phyloP scores from a whole-genome alignment of 2,888 invertebrate species.

The Watsonalla binaria region DNA sequence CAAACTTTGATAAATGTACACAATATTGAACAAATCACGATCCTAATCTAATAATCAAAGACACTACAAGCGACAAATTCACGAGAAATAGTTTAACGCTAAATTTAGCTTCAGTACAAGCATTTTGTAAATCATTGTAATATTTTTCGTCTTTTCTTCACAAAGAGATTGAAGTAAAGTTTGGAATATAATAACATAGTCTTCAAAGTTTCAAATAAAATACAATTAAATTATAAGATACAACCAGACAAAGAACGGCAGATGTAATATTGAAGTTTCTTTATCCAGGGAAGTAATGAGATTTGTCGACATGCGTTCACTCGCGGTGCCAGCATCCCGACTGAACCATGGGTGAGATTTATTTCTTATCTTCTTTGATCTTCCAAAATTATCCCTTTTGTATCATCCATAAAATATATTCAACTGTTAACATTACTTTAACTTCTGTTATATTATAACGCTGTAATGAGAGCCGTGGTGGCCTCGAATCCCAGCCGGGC shows the following conservation, averaged over 20 bases:
- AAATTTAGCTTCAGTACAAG: too few relatives aligned
- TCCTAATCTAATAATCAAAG: slow-evolving; percentile 8
- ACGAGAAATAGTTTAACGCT: too few relatives aligned
- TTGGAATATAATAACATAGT: background rate
- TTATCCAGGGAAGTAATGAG: slow-evolving; percentile 64
- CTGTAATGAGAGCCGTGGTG: too few relatives aligned
- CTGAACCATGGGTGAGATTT: slow-evolving; percentile 40
- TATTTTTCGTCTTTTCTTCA: too few relatives aligned
- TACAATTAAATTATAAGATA: slow-evolving; percentile 14
- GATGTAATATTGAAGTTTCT: slow-evolving; percentile 56
- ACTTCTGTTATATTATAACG: background rate
- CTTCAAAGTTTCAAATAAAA: background rate
- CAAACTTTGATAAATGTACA: slow-evolving; percentile 10
- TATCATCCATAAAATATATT: slow-evolving; percentile 16
- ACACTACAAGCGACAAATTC: background rate
- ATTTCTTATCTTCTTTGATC: slow-evolving; percentile 48
- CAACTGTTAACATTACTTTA: slow-evolving; percentile 6
- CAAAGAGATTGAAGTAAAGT: too few relatives aligned
- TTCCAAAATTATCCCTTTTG: slow-evolving; percentile 25
- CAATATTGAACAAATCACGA: slow-evolving; percentile 14
- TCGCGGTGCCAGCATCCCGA: slow-evolving; percentile 41
- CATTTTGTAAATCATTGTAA: too few relatives aligned
- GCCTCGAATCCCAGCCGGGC: too few relatives aligned
- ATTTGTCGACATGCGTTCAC: slow-evolving; percentile 60
- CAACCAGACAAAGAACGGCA: slow-evolving; percentile 47